phyloP scores from a whole-genome alignment of 2,888 invertebrate species.

The Chaitophorus viminalis region DNA sequence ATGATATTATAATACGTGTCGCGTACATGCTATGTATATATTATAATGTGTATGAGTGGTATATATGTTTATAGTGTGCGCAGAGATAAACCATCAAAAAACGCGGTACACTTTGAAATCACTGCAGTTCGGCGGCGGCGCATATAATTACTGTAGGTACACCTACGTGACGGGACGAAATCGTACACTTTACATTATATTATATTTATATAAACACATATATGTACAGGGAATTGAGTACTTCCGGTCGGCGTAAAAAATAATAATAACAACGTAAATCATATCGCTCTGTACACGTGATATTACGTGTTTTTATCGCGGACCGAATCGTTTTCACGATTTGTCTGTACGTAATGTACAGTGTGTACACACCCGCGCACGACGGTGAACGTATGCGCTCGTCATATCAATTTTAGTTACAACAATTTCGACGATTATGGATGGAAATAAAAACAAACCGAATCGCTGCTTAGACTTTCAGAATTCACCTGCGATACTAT shows the following conservation, averaged over 20 bases:
- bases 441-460: not conserved
- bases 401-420: constrained; percentile 31
- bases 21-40: not conserved
- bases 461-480: not conserved
- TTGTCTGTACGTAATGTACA: not conserved
- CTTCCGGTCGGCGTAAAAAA: constrained; percentile 28
- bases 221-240: constrained; percentile 2
- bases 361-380: not conserved
- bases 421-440: not conserved
- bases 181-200: not conserved
- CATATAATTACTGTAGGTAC: not conserved
- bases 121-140: not conserved
- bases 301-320: constrained; percentile 10
- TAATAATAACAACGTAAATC: constrained; percentile 26
- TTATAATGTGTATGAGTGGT: not conserved
- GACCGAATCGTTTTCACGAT: constrained; percentile 39
- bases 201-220: not conserved
- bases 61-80: no score
- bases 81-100: not conserved
- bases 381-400: not conserved
- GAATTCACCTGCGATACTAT: no score
- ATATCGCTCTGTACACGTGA: not conserved
- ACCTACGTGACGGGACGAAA: constrained; percentile 25
- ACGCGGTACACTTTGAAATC: constrained; percentile 7
- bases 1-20: not conserved